phyloP scores from a whole-genome alignment of 1,140 invertebrate genomes.

The Ceratina calcarata region DNA sequence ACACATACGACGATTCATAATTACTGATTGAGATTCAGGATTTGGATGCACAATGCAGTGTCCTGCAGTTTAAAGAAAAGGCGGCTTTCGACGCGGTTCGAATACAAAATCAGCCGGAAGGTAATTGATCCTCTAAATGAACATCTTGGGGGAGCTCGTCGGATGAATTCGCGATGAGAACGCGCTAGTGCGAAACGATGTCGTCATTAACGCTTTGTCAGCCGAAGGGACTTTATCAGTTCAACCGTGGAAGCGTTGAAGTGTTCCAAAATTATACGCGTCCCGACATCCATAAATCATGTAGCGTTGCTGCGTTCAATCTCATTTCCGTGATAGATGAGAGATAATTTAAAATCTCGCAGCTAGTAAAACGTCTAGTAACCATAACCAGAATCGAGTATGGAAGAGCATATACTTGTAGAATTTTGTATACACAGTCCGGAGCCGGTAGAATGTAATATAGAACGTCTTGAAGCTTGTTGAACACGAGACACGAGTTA shows the following conservation, averaged over 20 bases:
- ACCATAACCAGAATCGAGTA: neutral
- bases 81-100: conserved; percentile 19
- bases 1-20: conserved; percentile 3
- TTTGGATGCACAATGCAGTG: neutral
- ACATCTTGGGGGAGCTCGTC: conserved; percentile 35
- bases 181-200: conserved; percentile 42
- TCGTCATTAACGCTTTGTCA: conserved; percentile 32
- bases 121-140: conserved; percentile 46
- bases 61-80: neutral
- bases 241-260: neutral
- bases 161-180: conserved; percentile 47
- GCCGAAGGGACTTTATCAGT: conserved; percentile 11
- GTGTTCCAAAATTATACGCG: conserved; percentile 12
- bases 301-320: conserved; percentile 2
- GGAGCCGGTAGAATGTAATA: neutral
- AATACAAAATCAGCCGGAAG: conserved; percentile 39
- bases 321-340: neutral
- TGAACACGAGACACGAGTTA: neutral
- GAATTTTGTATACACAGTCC: neutral
- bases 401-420: neutral
- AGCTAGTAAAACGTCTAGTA: too few species aligned
- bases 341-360: too few species aligned
- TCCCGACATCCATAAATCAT: conserved; percentile 20
- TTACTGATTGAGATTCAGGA: neutral
- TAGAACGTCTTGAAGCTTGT: neutral